These are phyloP conservation scores for Drosophila koepferae DNA, from an alignment of 2,888 invertebrate genomes.

Conservation along the genomic window DNA sequence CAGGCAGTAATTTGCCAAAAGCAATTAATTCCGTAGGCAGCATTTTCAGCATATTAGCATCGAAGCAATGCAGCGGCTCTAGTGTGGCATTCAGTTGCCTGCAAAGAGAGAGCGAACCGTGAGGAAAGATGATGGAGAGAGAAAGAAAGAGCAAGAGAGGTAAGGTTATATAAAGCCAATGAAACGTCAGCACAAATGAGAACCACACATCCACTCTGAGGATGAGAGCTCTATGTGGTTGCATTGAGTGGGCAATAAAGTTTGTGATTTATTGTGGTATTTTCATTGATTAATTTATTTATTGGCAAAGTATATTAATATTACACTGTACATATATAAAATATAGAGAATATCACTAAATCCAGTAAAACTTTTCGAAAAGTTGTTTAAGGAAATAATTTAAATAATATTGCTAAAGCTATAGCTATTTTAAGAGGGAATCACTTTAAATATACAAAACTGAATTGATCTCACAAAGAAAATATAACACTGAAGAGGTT, in stretches of 20 bases:
- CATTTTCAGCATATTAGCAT: slow-evolving; percentile 84
- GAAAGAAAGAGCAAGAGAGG: neutral
- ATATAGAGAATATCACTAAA: neutral
- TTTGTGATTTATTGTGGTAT: neutral
- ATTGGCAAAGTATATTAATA: neutral
- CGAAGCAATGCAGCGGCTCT: slow-evolving; percentile 83
- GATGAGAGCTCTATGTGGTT: neutral
- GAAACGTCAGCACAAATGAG: slow-evolving; percentile 37
- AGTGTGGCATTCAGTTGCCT: slow-evolving; percentile 85
- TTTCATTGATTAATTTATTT: neutral
- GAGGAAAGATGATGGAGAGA: too few species aligned
- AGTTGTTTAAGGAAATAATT: neutral
- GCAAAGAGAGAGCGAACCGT: slow-evolving; percentile 2
- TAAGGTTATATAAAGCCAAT: slow-evolving; percentile 19
- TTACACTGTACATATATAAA: neutral
- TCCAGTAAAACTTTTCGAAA: neutral
- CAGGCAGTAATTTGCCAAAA: slow-evolving; percentile 84
- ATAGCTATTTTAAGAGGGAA: neutral
- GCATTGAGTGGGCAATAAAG: slow-evolving; percentile 9
- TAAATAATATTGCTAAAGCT: too few species aligned
- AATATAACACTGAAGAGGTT: too few species aligned
- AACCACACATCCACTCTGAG: neutral
- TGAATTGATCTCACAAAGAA: neutral
- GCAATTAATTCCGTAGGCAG: slow-evolving; percentile 85
- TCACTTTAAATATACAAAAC: neutral